Base-by-base conservation (phyloP, 2,888 invertebrate genomes). In the Pyrrhia umbra region DNA sequence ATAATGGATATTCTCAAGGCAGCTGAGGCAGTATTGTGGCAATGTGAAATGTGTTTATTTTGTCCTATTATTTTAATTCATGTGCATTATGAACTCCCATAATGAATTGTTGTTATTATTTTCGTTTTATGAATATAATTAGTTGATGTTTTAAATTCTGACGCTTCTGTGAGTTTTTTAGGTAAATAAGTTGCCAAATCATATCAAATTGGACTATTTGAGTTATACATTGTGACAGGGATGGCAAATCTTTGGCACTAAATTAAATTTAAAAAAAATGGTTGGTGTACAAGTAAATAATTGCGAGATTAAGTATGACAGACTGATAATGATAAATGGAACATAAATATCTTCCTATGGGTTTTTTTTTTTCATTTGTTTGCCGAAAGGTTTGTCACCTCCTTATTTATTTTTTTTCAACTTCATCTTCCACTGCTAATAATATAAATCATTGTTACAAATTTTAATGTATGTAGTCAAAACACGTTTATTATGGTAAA, bases 81-180 rank as follows among this genome's bases (percentile, higher is more conserved):
- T 64, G 57, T 60, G 51, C 57, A 58, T 70, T 78, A 62, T 72
- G 77, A 56, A 68, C 43, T 68, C 64, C 58, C 64, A 63, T 75
- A 66, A 64, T 54, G 68, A 67, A 59, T 50, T 73, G 68, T 73
- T 74, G 60, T 80, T 79, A 61, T 82, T 81, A 72, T 68, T 80
- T 73, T 74, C 61, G 68, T 82, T 82, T 71, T 81, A 65, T 78
- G 68, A 73, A 64, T 74, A 69, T 79, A 73, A 73, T 74, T 74
- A 61, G 47, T 68, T 74, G 51, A 62, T 68, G 67, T 75, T 77
- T 65, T 68, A 1, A 57, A 49, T 62, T 62, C 40, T 55, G 40
- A 50, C 61, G 55, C 39, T 64, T 68, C 42, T 65, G 20, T 50
- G 62, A 45, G 25, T 63, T 74, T 21, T 59, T 61, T 23, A 56